Conservation (phyloP, 2,797 vertebrate genomes). For the Cephalopachus bancanus region DNA sequence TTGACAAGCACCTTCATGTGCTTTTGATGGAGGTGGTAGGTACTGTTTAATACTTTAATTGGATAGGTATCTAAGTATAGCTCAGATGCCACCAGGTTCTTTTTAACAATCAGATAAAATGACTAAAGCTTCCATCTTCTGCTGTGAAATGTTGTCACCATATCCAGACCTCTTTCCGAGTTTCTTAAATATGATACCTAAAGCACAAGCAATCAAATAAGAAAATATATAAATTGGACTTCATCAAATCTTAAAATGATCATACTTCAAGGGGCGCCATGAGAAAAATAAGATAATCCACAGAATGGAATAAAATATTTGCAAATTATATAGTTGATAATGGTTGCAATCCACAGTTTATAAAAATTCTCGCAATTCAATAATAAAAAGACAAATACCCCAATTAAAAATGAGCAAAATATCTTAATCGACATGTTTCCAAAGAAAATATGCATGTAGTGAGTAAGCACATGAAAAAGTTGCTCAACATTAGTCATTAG, state of each 20-base stretch:
- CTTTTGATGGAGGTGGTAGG: neutral
- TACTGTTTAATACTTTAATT: neutral
- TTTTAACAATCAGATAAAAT: neutral
- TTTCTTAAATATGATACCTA: neutral
- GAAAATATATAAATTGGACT: neutral
- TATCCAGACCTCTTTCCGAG: neutral
- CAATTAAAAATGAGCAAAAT: no score
- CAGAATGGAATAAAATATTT: constrained; percentile 6
- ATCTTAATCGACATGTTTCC: no score
- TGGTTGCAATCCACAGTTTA: neutral
- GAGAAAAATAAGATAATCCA: neutral
- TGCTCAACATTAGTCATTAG: no score
- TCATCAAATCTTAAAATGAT: neutral
- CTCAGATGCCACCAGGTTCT: neutral
- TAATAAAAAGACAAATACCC: no score
- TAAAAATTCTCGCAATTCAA: neutral
- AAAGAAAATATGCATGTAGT: no score
- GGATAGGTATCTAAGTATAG: neutral
- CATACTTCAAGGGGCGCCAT: neutral
- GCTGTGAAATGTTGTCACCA: neutral
- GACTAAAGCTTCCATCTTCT: neutral
- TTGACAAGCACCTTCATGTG: neutral
- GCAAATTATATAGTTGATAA: neutral
- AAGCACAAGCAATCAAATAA: neutral
- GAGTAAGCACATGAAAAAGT: no score